Conservation (phyloP, 2,113 vertebrate genomes). For the Sander vitreus region DNA sequence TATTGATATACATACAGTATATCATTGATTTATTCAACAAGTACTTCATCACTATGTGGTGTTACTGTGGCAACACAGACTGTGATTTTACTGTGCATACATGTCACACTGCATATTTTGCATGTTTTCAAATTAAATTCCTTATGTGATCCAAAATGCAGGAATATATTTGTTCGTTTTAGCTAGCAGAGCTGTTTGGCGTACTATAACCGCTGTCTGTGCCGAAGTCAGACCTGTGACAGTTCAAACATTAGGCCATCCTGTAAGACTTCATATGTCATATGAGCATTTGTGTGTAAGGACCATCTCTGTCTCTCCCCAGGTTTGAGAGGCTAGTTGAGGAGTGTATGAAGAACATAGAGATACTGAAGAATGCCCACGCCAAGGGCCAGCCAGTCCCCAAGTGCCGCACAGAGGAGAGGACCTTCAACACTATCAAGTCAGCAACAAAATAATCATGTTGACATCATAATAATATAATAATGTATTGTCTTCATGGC, state of each 20-base stretch:
- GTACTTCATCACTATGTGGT: neutral
- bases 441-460: conserved; percentile 67
- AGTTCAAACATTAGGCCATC: neutral
- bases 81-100: neutral
- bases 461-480: no score
- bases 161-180: neutral
- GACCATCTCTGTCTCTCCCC: conserved; percentile 15
- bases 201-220: neutral
- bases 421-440: conserved; percentile 90
- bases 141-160: neutral
- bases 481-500: neutral
- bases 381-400: conserved; percentile 86
- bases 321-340: conserved; percentile 90
- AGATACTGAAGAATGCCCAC: conserved; percentile 86
- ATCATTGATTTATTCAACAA: neutral
- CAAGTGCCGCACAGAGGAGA: conserved; percentile 88
- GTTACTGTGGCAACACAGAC: neutral
- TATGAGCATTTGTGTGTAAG: conserved; percentile 53
- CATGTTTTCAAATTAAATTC: neutral
- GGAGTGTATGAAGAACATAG: conserved; percentile 88
- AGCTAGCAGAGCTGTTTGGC: neutral
- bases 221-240: neutral
- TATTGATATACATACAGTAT: neutral
- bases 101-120: conserved; percentile 23
- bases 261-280: neutral